Base-by-base conservation (phyloP, 1,140 invertebrate species). In the Drosophila kanapiae region DNA sequence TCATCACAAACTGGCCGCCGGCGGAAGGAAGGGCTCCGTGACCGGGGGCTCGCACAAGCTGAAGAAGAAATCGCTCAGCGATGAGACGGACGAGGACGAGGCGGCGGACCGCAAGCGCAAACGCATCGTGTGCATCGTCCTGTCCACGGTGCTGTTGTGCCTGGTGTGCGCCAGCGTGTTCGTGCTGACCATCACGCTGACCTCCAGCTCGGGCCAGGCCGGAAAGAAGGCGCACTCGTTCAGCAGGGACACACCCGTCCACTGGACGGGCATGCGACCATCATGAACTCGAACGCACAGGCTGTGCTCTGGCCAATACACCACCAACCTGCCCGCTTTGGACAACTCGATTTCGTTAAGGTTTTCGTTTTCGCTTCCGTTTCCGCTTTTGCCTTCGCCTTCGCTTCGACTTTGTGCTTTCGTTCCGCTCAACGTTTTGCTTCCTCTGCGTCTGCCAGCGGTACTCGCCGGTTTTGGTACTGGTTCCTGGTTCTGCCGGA, bases 141-240 rank as follows among this genome's bases (percentile, higher is more conserved):
- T 96, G 45, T 86, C 84, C 51, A 95, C 94, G 5, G 95, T 95
- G 16, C 96, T 96, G 92, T 91, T 96, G 82, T 95, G 95, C 82
- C 93, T 96, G 72, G 94, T 95, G 45, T 93, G 95, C 68, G 95
- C 95, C 37, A 95, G 95, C 57, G 94, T 96, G 31, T 94, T 96
- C 45, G 95, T 95, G 71, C 95, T 96, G 80, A 94, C 96, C 78
- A 94, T 96, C 76, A 96, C 96, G 38, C 93, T 96, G 75, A 96
- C 96, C 10, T 95, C 96, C 92, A 93, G 94, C 78, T 62, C 78
- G 33, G 93, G 94, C 56, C 94, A 93, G 88, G 94, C 94, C 87
- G 94, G 94, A 75, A 94, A 94, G 86, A 95, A 95, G 93, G 94
- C 94, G 93, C 95, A 95, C 91, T 95, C 94, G 91, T 95, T 94